Base-by-base conservation (phyloP, 2,888 invertebrate species). In the Lasioglossum pauxillum region DNA sequence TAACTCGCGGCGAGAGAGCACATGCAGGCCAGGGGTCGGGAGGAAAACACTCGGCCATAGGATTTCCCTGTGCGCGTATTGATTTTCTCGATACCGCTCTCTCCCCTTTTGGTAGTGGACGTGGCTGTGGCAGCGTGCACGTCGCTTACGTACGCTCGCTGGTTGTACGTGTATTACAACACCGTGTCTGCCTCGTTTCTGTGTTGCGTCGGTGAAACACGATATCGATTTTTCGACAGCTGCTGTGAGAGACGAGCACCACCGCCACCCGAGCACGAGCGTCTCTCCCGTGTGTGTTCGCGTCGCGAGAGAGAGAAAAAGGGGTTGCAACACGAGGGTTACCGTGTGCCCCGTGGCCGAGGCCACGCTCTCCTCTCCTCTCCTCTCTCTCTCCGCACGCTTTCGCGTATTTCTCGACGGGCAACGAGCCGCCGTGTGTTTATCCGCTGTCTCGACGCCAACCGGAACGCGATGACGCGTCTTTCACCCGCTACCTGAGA, bases 211-310 rank as follows among this genome's bases (percentile, higher is more conserved):
- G 53, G 53, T 53, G 53, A 53, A 16, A 60, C 60, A 7, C 27
- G 60, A 92, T 94, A 95, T 95, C 95, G 95, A 95, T 95, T 95
- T 95, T 94, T 94, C 53, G 94, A 95, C 95, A 95, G 95, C 95
- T 95, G 95, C 94, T 93, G 82, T 88, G 79, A 88, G n/a, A 83
- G 53, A 80, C 84, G 78, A 67, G 44, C 64, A 82, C 69, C 78
- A 46, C 67, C 81, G 75, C 27, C 27, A 27, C 14, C 60, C 60
- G 27, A 53, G 60, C 60, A 27, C 60, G 31, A 35, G 31, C 35
- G 35, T 31, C 78, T 53, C 53, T 53, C 53, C 53, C 53, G 23
- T 53, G 71, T 53, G 46, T 27, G 82, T 46, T 78, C 67, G 75
- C 27, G 60, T 60, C n/a, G 57, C 23, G 57, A 60, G n/a, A 60